Percentiles rank a stretch among this genome's conserved stretches.
These are phyloP conservation scores for Nesometra sesokonis DNA, from an alignment of 35 echinoderm and acorn worm species.

Conservation along the genomic window DNA sequence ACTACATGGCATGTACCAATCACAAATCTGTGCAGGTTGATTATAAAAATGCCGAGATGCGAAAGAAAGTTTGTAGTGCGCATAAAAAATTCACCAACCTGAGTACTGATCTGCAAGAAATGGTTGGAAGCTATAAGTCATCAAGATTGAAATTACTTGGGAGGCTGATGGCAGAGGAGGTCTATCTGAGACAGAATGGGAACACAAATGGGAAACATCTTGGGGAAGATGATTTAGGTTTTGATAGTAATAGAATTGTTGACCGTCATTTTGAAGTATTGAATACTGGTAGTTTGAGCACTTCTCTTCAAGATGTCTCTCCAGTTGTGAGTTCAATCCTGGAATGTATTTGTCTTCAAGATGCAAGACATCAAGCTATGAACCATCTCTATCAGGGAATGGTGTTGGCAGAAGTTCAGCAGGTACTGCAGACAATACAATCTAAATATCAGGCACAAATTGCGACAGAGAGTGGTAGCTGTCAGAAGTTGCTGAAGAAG, in stretches of 20 bases:
- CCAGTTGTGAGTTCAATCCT: conserved; percentile 36
- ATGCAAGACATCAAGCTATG: conserved; percentile 45
- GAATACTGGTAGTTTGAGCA: conserved; percentile 4
- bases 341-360: conserved; percentile 51
- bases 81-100: background rate
- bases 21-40: background rate
- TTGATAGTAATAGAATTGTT: background rate
- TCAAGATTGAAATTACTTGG: background rate
- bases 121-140: background rate
- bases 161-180: background rate
- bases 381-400: conserved; percentile 47
- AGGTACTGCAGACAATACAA: conserved; percentile 31
- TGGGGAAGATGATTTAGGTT: background rate
- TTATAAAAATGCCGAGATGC: background rate
- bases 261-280: background rate
- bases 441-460: conserved; percentile 36
- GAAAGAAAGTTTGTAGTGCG: background rate
- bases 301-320: conserved; percentile 10
- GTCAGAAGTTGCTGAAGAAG: conserved; percentile 27
- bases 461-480: conserved; percentile 25
- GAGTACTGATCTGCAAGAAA: background rate
- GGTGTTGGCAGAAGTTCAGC: conserved; percentile 47
- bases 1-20: background rate
- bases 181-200: background rate
- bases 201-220: background rate